Base-by-base conservation (phyloP, 2,888 invertebrate genomes). In the Tiliacea aurago region DNA sequence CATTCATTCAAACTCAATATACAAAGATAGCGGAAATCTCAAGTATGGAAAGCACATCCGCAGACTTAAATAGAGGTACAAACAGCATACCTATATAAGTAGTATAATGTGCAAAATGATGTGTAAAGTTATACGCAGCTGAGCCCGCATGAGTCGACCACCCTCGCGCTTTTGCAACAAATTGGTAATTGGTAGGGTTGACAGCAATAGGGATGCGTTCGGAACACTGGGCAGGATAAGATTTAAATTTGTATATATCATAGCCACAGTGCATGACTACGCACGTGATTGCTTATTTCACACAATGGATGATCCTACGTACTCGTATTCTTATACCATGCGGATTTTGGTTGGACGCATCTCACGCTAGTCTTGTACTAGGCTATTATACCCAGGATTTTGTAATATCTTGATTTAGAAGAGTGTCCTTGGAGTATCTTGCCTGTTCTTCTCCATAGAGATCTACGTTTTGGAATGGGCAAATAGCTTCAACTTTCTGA, bases 131-230 rank as follows among this genome's bases (percentile, higher is more conserved):
- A 75, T 75, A 78, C 86, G 93, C 95, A 95, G 95, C 95, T 95
- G 95, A 91, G 92, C 95, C 95, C 95, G 95, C 95, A 95, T 95
- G 83, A 63, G 71, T 81, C 89, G 94, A 93, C 95, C 95, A 94
- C 95, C 95, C 95, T 91, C 89, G 88, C 86, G 86, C 83, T 87
- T 89, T 90, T 84, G 91, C 91, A 92, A 90, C 90, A 90, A 86
- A 87, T 86, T 77, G 76, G 78, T 84, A 86, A 81, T 85, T 76
- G 76, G 70, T 83, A 80, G 78, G 80, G 75, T 81, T 83, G 72
- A 77, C 77, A 82, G 73, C 65, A 70, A 76, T 75, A 73, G 81
- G 85, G 87, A 85, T 84, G 70, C 55, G 75, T 70, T 73, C 53
- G 67, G 47, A 70, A 75, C 66, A 75, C 65, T 66, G 66, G 63